Evolutionary conservation across 2,888 invertebrate species (phyloP).

Genomic region (Cephus nigrinus): DNA sequence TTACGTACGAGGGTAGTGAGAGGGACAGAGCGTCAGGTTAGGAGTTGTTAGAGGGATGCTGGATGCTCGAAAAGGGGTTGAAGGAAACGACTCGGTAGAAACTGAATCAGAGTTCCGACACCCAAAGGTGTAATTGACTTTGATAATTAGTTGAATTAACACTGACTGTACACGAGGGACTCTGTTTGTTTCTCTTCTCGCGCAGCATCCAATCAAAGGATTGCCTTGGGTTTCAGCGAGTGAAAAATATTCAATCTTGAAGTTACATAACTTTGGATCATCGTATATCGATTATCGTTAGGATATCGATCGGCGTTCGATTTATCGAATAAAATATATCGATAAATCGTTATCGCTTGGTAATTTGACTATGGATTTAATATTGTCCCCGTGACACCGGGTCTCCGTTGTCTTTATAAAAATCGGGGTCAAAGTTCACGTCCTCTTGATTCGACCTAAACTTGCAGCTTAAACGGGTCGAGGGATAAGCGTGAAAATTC

Average conservation of each 20-base stretch:
- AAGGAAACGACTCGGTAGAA: not conserved
- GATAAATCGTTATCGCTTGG: too few relatives aligned
- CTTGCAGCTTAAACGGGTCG: not conserved
- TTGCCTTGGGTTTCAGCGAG: not conserved
- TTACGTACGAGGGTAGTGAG: not conserved
- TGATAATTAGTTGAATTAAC: conserved; percentile 23
- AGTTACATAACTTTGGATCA: not conserved
- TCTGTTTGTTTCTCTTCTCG: not conserved
- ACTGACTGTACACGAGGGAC: not conserved
- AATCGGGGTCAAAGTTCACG: not conserved
- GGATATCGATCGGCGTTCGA: too few relatives aligned
- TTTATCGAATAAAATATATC: too few relatives aligned
- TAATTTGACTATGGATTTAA: not conserved
- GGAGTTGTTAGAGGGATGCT: not conserved
- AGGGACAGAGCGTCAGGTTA: not conserved
- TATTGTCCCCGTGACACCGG: not conserved
- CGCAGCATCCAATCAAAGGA: not conserved
- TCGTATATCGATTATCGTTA: too few relatives aligned
- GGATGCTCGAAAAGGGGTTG: not conserved
- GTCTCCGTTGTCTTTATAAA: not conserved
- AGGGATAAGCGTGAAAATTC: not conserved
- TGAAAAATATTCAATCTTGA: not conserved
- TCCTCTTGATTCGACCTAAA: not conserved
- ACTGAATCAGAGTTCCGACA: conserved; percentile 17
- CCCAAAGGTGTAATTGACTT: conserved; percentile 21